Evolutionary conservation across 2,797 vertebrate species (phyloP).

Genomic region (Melanotaenia nigrans): DNA sequence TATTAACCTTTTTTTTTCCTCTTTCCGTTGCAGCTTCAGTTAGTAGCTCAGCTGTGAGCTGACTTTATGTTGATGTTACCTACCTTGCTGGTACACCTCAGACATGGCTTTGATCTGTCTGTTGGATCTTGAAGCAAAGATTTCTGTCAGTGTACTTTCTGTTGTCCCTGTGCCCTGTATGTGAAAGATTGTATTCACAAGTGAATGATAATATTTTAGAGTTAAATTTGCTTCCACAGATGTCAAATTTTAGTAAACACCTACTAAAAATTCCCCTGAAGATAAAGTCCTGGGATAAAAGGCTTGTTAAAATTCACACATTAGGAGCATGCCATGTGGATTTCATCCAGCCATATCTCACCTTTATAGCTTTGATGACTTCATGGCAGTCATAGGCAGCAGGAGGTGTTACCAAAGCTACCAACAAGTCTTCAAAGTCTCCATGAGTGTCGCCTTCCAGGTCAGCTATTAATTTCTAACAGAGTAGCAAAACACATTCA

Average conservation of each 20-base stretch:
- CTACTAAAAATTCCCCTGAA: not conserved
- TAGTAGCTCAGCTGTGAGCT: not conserved
- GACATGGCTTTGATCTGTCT: slow-evolving; percentile 85
- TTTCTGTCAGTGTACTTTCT: slow-evolving; percentile 88
- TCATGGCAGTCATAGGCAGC: slow-evolving; percentile 85
- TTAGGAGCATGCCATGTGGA: too few species aligned
- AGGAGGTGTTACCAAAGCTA: slow-evolving; percentile 82
- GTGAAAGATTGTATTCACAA: not conserved
- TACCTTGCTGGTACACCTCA: slow-evolving; percentile 87
- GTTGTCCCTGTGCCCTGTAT: slow-evolving; percentile 87
- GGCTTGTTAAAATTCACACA: not conserved
- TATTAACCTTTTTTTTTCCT: too few species aligned
- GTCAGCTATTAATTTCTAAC: slow-evolving; percentile 80
- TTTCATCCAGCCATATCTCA: slow-evolving; percentile 59
- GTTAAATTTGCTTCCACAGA: too few species aligned
- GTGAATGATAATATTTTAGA: not conserved
- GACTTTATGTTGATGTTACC: slow-evolving; percentile 1
- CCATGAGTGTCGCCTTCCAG: slow-evolving; percentile 89
- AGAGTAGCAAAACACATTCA: not conserved
- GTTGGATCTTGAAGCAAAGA: slow-evolving; percentile 88
- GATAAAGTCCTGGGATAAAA: not conserved
- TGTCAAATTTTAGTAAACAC: too few species aligned
- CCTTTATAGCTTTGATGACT: slow-evolving; percentile 86
- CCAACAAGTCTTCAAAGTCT: slow-evolving; percentile 85
- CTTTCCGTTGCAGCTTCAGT: not conserved